Evolutionary conservation across 2,797 vertebrate species (phyloP).

Genomic region (Platalea minor): DNA sequence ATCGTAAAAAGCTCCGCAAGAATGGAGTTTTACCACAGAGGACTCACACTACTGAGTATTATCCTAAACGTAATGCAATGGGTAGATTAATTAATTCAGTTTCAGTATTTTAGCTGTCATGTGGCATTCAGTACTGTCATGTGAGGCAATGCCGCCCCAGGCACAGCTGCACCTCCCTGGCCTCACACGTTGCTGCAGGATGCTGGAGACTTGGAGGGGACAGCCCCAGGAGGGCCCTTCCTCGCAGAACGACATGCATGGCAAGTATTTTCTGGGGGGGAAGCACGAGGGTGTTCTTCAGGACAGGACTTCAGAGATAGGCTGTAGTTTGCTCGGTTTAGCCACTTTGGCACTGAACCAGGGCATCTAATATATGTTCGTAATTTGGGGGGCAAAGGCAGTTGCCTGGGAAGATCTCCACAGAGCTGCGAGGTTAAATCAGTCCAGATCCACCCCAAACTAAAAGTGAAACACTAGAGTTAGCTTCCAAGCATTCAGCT

Average conservation of each 20-base stretch:
- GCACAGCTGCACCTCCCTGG: neutral
- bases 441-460: neutral
- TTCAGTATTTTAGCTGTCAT: neutral
- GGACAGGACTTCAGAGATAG: neutral
- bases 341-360: neutral
- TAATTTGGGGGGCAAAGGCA: neutral
- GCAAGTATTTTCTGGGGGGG: neutral
- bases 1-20: neutral
- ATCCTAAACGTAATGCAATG: neutral
- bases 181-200: neutral
- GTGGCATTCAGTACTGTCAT: neutral
- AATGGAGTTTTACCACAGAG: neutral
- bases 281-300: neutral
- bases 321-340: neutral
- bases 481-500: neutral
- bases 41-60: neutral
- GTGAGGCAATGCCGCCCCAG: neutral
- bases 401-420: neutral
- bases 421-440: neutral
- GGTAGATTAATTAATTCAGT: neutral
- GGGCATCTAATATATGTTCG: neutral
- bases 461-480: neutral
- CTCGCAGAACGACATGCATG: rapidly evolving
- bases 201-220: neutral
- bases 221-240: neutral